Conservation (phyloP, 2,888 invertebrate species). For the Yponomeuta cagnagella region DNA sequence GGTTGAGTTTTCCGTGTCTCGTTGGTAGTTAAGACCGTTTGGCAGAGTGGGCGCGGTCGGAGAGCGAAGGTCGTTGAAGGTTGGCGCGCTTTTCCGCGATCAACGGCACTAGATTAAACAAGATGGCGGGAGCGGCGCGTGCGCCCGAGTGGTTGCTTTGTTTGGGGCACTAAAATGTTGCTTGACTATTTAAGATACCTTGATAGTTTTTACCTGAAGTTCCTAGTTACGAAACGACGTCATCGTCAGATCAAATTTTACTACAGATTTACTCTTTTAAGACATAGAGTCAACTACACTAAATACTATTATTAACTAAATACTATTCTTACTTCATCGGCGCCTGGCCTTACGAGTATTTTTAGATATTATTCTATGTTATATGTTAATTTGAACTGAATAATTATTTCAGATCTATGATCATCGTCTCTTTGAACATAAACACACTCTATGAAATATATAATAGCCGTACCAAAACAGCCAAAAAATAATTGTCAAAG, state of each 20-base stretch:
- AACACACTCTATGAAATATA: neutral
- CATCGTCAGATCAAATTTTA: too few species aligned
- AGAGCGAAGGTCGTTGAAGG: conserved; percentile 76
- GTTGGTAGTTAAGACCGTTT: conserved; percentile 12
- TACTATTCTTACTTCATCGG: too few species aligned
- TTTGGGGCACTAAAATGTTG: conserved; percentile 46
- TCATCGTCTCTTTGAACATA: too few species aligned
- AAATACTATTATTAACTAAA: too few species aligned
- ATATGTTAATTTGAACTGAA: too few species aligned
- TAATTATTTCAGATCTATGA: too few species aligned
- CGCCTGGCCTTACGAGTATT: too few species aligned
- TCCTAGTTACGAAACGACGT: too few species aligned
- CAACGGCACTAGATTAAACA: conserved; percentile 73
- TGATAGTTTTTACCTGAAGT: too few species aligned
- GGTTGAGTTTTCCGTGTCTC: neutral
- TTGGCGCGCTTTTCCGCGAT: conserved; percentile 75
- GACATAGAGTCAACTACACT: too few species aligned
- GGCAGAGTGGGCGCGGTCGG: conserved; percentile 42
- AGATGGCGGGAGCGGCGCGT: conserved; percentile 73
- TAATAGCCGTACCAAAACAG: neutral
- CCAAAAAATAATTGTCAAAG: conserved; percentile 21
- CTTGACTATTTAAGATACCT: neutral
- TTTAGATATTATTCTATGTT: too few species aligned
- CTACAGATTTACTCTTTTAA: too few species aligned
- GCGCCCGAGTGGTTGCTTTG: conserved; percentile 57